Evolutionary conservation across 2,113 vertebrate species (phyloP), one percentile per base, ranked within the genome.

Genomic region (Lasiurus cinereus): DNA sequence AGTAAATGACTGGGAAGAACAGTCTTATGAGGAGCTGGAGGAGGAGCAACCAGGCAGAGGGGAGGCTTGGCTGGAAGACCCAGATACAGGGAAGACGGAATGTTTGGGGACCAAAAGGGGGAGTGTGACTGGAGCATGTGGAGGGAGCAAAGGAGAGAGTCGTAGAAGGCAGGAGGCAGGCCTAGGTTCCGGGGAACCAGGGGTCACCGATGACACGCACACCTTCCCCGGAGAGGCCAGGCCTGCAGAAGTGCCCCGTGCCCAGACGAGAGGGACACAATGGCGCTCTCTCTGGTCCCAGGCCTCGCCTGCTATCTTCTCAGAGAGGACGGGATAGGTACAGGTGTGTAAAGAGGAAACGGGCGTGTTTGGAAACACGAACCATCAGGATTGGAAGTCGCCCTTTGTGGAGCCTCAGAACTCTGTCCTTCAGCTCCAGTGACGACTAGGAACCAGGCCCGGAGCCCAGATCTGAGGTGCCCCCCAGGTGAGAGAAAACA

Each of bases 391-490:
- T 12, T 6, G 16, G 43, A 76, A 91, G 21, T 16, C 11, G 16
- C 76, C 70, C 48, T 90, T 50, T n/a, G 18, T 16, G 52, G 12
- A 31, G n/a, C 22, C 14, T 7, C 48, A 62, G 56, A 52, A 46
- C 19, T 82, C 48, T 22, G 52, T 8, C 27, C 54, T 54, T 24
- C 1, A 6, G 46, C n/a, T 18, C 16, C 87, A 24, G 5, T 1
- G 12, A 70, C 0, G 0, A 8, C n/a, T 54, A 27, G 52, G 29
- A 72, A 1, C 9, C 27, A 19, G 24, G 36, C 14, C 22, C 0
- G 1, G 6, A 0, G 0, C 43, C 72, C 15, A 3, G 7, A 31
- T 9, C 14, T 21, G 50, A 2, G 8, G 4, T 8, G 22, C n/a
- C 78, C 84, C 43, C 50, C 36, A 0, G 36, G 14, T 76, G 14